These are phyloP conservation scores for Drosophila yakuba DNA, from an alignment of 1,140 invertebrate genomes.

Conservation along the genomic window DNA sequence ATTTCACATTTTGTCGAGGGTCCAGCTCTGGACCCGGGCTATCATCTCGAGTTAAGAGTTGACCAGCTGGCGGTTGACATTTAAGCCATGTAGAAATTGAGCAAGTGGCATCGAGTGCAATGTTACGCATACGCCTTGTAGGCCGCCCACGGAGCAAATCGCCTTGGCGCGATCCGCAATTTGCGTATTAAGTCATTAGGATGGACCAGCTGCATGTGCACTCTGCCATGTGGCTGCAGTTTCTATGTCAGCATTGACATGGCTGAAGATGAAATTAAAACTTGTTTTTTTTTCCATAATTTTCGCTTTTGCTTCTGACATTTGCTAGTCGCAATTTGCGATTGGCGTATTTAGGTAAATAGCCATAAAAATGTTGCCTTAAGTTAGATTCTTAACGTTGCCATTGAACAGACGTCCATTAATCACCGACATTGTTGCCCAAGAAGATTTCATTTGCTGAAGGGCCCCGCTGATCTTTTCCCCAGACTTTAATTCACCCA, in stretches of 20 bases:
- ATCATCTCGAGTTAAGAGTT: conserved; percentile 15
- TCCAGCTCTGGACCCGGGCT: conserved; percentile 23
- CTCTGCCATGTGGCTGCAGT: conserved; percentile 35
- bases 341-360: conserved; percentile 79
- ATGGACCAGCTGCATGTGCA: conserved; percentile 46
- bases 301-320: conserved; percentile 69
- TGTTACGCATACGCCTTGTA: conserved; percentile 68
- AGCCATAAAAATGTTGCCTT: conserved; percentile 53
- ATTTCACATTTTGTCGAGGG: conserved; percentile 37
- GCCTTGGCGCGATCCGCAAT: conserved; percentile 34
- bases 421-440: conserved; percentile 6
- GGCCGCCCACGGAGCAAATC: conserved; percentile 45
- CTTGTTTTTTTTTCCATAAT: conserved; percentile 62
- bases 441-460: not conserved
- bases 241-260: conserved; percentile 70
- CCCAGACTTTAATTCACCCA: not conserved
- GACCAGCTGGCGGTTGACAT: conserved; percentile 60
- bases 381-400: conserved; percentile 46
- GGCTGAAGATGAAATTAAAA: conserved; percentile 65
- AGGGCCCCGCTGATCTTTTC: not conserved
- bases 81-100: conserved; percentile 61
- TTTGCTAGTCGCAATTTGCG: conserved; percentile 56
- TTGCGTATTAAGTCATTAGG: conserved; percentile 70
- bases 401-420: conserved; percentile 40
- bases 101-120: conserved; percentile 64